Evolutionary conservation across 2,797 vertebrate genomes (phyloP).

Genomic region (Natrix natrix): DNA sequence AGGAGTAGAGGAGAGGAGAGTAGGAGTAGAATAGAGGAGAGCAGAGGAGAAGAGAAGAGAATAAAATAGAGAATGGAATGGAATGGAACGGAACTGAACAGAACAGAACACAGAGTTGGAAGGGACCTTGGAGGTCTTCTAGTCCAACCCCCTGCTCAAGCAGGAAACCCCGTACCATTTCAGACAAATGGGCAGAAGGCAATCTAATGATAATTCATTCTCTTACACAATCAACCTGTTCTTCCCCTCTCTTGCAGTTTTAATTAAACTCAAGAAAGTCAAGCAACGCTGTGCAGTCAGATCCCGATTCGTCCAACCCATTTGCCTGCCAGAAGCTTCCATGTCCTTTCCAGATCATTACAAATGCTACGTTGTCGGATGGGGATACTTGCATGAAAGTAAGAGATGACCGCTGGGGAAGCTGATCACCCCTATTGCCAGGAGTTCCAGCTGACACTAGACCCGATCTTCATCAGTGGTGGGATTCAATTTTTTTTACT

Average conservation of each 20-base stretch:
- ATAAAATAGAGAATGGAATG: too few species aligned
- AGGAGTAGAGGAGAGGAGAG: too few species aligned
- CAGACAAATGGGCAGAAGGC: neutral
- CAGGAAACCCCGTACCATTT: too few species aligned
- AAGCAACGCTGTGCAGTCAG: slow-evolving; percentile 80
- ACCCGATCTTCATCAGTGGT: neutral
- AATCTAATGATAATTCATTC: neutral
- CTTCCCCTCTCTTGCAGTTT: slow-evolving; percentile 69
- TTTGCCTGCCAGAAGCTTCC: slow-evolving; percentile 84
- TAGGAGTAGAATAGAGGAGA: too few species aligned
- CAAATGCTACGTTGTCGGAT: slow-evolving; percentile 89
- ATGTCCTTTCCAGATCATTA: slow-evolving; percentile 73
- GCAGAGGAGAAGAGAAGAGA: too few species aligned
- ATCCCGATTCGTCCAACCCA: slow-evolving; percentile 85
- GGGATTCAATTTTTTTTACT: too few species aligned
- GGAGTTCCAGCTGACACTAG: neutral
- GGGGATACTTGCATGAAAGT: slow-evolving; percentile 88
- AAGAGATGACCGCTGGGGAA: slow-evolving; percentile 56
- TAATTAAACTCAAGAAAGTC: slow-evolving; percentile 88
- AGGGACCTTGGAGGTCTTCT: too few species aligned
- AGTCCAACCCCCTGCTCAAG: too few species aligned
- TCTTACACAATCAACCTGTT: neutral
- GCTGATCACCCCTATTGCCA: neutral
- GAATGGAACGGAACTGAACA: too few species aligned
- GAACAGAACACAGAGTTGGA: too few species aligned